These are phyloP conservation scores for Circaetus cinerascens DNA, from an alignment of 2,113 vertebrate genomes.

Conservation along the genomic window DNA sequence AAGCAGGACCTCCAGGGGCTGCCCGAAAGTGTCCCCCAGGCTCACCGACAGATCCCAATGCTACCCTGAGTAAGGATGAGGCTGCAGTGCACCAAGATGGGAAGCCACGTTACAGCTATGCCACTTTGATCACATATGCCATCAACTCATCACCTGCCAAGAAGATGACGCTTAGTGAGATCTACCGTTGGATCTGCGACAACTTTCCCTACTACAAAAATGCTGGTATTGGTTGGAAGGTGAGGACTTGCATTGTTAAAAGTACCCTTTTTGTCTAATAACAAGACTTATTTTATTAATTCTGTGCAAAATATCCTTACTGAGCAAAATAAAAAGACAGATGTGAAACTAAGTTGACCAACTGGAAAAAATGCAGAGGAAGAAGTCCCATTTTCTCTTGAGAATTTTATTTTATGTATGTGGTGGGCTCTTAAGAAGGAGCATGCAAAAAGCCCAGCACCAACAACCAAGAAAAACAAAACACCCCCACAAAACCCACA, in stretches of 20 bases:
- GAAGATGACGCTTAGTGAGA: constrained; percentile 95
- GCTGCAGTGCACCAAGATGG: constrained; percentile 84
- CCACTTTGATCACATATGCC: constrained; percentile 94
- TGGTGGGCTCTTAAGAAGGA: background rate
- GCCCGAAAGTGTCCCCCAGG: constrained; percentile 79
- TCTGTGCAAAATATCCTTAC: background rate
- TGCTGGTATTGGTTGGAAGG: constrained; percentile 95
- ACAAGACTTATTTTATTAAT: background rate
- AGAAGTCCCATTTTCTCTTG: background rate
- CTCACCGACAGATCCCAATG: constrained; percentile 77
- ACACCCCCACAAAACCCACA: background rate
- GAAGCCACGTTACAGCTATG: constrained; percentile 96
- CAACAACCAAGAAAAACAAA: background rate
- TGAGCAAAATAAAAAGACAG: background rate
- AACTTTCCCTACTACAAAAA: constrained; percentile 94
- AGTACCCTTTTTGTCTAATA: background rate
- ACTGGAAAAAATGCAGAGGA: background rate
- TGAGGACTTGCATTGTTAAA: constrained; percentile 29
- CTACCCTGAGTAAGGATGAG: constrained; percentile 78
- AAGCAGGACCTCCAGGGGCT: constrained; percentile 78
- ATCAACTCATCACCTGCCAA: constrained; percentile 90
- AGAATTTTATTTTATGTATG: background rate
- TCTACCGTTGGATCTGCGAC: constrained; percentile 98
- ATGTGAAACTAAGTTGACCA: background rate
- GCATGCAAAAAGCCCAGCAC: background rate